These are phyloP conservation scores for Cyanistes caeruleus DNA, from an alignment of 2,113 vertebrate species.

Conservation along the genomic window DNA sequence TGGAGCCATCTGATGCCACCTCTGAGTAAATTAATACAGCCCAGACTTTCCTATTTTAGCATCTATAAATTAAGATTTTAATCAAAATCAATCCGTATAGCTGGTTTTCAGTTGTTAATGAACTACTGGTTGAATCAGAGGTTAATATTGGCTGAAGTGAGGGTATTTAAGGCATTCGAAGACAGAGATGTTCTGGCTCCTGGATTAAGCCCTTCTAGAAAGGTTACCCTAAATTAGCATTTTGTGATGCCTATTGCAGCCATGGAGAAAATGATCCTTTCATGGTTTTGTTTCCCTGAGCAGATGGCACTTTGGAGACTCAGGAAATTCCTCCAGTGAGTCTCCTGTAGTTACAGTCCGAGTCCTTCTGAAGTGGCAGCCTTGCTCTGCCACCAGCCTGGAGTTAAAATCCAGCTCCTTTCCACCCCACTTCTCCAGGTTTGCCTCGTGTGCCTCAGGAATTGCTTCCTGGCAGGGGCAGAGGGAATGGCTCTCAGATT, in stretches of 20 bases:
- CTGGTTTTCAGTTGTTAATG: not conserved
- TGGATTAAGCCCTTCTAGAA: not conserved
- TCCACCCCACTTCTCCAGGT: not conserved
- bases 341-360: not conserved
- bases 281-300: not conserved
- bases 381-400: not conserved
- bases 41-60: constrained; percentile 25
- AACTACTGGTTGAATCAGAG: not conserved
- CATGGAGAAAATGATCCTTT: not conserved
- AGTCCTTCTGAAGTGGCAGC: not conserved
- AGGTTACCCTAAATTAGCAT: not conserved
- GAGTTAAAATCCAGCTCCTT: not conserved
- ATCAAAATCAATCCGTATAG: constrained; percentile 35
- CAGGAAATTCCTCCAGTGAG: not conserved
- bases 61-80: constrained; percentile 40
- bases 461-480: not conserved
- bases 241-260: not conserved
- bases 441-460: not conserved
- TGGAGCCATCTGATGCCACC: not conserved
- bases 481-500: not conserved
- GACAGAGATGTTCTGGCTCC: not conserved
- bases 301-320: not conserved
- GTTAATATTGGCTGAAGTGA: not conserved
- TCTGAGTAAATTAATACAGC: not conserved
- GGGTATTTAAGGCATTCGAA: not conserved